Base-by-base conservation (phyloP, 2,797 vertebrate genomes). In the Dermochelys coriacea region DNA sequence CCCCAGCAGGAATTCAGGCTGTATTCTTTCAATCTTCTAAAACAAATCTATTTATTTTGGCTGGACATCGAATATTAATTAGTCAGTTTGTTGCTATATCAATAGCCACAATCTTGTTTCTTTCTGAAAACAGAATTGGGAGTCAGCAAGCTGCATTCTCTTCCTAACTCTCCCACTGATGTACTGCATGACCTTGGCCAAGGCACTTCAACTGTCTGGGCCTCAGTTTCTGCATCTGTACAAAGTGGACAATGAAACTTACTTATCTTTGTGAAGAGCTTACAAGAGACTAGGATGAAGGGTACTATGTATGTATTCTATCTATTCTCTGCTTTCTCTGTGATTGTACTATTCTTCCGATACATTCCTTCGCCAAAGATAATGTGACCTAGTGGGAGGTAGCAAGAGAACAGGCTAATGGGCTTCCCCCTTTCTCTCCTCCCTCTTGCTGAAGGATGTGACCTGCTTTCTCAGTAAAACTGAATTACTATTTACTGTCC, bases 11-110 rank as follows among this genome's bases (percentile, higher is more conserved):
- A 95, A 77, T 77, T 37, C 25, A 90, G 83, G 89, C 83, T 85
- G 47, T 89, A 85, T 6, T 85, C 74, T 85, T 64, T 92, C 88
- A 27, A 0, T 88, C 84, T 86, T 90, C 85, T 82, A 64, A 90
- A 93, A 82, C 75, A 77, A 9, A 87, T 59, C 77, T 31, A 91
- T 86, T 91, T 95, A 78, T 59, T 96, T 79, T 93, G 68, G 84
- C 86, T 80, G 12, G 47, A 55, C 57, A 90, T 91, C 78, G 84
- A 84, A 71, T 1, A 90, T 64, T 12, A 55, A 71, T 50, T 52
- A 87, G 1, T 80, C 37, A 89, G 37, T 18, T 74, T 37, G 12
- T 64, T 96, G 54, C 78, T 89, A 51, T 4, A 89, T 79, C 14
- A 55, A 51, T 55, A 82, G 1, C 29, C 37, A 87, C 1, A 61